Conservation (phyloP, 2,113 vertebrate genomes). For the Epinephelus moara region DNA sequence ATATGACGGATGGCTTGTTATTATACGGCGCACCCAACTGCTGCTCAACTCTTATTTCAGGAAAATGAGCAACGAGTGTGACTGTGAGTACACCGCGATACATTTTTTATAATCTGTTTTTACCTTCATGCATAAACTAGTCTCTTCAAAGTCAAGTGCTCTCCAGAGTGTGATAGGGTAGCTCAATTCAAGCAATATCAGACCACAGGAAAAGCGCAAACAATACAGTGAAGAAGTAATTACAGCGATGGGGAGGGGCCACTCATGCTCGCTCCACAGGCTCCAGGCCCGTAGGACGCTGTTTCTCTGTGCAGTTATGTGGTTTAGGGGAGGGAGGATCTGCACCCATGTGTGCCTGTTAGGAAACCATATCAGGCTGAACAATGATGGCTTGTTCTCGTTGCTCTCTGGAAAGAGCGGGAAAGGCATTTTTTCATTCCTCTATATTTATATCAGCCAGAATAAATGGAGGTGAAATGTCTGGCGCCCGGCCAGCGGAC, state of each 20-base stretch:
- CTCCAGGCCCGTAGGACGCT: conserved; percentile 17
- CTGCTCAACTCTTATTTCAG: conserved; percentile 39
- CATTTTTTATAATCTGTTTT: conserved; percentile 41
- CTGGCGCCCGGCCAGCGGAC: conserved; percentile 42
- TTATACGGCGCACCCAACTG: conserved; percentile 17
- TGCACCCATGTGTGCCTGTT: conserved; percentile 16
- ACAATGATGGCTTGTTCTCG: conserved; percentile 36
- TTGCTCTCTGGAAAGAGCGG: conserved; percentile 24
- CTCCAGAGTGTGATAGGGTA: conserved; percentile 8
- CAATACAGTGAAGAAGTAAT: conserved; percentile 45
- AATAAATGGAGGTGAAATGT: conserved; percentile 58
- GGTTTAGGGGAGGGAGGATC: conserved; percentile 33
- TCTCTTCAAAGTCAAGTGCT: conserved; percentile 33
- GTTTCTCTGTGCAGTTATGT: conserved; percentile 12
- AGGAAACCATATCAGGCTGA: conserved; percentile 24
- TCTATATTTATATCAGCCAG: conserved; percentile 32
- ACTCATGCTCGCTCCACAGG: conserved; percentile 41
- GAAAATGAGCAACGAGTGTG: not conserved
- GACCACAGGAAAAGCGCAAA: conserved; percentile 38
- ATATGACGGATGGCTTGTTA: conserved; percentile 52
- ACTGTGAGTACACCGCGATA: not conserved
- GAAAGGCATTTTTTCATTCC: conserved; percentile 27
- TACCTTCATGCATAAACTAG: conserved; percentile 47
- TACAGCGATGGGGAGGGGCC: conserved; percentile 50
- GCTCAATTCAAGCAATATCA: conserved; percentile 30